A percentile compares a stretch with the other conserved stretches of the same genome.
Evolutionary conservation across 2,888 invertebrate species (phyloP).

Genomic region (Trachelus troglodyta): DNA sequence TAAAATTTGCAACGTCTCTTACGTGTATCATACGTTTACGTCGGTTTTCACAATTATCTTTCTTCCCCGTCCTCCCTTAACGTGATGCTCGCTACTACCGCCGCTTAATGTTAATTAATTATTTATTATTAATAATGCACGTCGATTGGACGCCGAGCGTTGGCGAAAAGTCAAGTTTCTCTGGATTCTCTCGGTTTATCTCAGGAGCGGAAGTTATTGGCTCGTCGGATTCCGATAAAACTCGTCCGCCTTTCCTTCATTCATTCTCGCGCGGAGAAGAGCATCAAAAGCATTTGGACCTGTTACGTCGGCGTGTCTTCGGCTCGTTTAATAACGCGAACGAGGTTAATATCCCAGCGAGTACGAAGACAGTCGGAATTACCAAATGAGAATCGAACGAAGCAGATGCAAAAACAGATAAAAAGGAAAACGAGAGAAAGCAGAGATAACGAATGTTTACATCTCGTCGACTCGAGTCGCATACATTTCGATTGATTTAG

Average conservation of each 20-base stretch:
- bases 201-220: background rate
- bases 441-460: background rate
- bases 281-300: background rate
- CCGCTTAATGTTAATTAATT: conserved; percentile 13
- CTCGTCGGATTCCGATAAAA: background rate
- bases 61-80: background rate
- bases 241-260: background rate
- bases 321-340: background rate
- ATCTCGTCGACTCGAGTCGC: background rate
- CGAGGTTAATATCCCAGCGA: background rate
- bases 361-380: background rate
- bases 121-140: conserved; percentile 45
- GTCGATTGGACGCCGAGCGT: conserved; percentile 43
- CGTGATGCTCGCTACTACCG: conserved; percentile 9
- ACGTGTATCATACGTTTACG: background rate
- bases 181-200: background rate
- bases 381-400: background rate
- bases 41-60: background rate
- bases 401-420: background rate
- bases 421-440: background rate
- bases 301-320: background rate
- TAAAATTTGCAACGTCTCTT: conserved; percentile 11
- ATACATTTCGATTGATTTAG: background rate
- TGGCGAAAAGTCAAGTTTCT: conserved; percentile 29
- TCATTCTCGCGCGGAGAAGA: background rate